These are phyloP conservation scores for Etheostoma cragini DNA, from an alignment of 2,113 vertebrate species.

Conservation along the genomic window DNA sequence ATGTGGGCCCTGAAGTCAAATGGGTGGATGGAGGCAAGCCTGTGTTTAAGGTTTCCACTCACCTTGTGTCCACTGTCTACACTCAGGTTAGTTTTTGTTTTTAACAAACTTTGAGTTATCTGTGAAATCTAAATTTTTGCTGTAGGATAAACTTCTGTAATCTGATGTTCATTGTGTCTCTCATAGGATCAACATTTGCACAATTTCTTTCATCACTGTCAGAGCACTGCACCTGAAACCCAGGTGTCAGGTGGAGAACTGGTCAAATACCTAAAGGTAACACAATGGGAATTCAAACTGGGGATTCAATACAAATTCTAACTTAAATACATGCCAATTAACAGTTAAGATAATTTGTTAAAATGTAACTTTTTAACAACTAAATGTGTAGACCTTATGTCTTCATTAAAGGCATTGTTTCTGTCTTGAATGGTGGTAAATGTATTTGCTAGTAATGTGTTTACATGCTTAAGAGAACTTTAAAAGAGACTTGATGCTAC, in stretches of 20 bases:
- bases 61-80: slow-evolving; percentile 97
- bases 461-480: neutral
- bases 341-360: neutral
- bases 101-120: neutral
- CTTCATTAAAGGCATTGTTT: neutral
- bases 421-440: neutral
- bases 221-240: slow-evolving; percentile 86
- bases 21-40: slow-evolving; percentile 98
- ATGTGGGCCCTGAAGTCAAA: slow-evolving; percentile 94
- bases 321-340: neutral
- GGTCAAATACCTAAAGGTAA: slow-evolving; percentile 98
- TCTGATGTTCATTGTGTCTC: slow-evolving; percentile 15
- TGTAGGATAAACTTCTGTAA: neutral
- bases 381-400: slow-evolving; percentile 5
- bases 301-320: neutral
- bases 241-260: slow-evolving; percentile 90
- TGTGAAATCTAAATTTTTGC: neutral
- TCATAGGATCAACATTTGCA: slow-evolving; percentile 96
- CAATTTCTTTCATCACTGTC: slow-evolving; percentile 98
- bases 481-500: neutral
- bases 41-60: slow-evolving; percentile 92
- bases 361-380: neutral
- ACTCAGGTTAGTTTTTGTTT: slow-evolving; percentile 88
- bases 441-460: neutral
- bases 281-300: neutral